These are phyloP conservation scores for Coccyzus lansbergi DNA, from an alignment of 2,797 vertebrate species.

Conservation along the genomic window DNA sequence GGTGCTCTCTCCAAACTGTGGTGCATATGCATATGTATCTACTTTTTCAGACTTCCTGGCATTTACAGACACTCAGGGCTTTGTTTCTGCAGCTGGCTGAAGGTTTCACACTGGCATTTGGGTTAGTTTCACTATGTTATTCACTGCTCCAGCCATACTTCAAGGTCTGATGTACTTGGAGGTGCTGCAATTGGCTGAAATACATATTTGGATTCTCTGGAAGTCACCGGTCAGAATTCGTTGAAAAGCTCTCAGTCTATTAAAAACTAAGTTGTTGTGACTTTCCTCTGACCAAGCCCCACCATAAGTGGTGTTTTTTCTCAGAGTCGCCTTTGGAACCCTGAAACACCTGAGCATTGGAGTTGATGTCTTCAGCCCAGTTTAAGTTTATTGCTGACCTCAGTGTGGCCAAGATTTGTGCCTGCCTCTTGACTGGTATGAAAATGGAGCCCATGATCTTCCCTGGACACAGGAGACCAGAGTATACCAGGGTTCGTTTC, in stretches of 20 bases:
- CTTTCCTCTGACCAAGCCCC: background rate
- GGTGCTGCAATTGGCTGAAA: background rate
- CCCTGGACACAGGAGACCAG: background rate
- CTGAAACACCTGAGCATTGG: background rate
- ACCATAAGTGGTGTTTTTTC: background rate
- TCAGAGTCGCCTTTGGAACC: background rate
- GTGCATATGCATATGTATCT: background rate
- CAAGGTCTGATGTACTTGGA: background rate
- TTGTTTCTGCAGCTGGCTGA: constrained; percentile 33
- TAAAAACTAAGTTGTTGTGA: accelerated
- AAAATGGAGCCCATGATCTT: background rate
- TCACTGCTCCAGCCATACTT: background rate
- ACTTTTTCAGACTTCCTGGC: background rate
- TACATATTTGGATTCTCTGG: background rate
- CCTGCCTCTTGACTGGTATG: background rate
- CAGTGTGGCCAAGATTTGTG: background rate
- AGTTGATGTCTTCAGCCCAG: background rate
- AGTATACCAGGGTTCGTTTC: background rate
- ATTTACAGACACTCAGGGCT: background rate
- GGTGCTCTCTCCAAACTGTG: background rate
- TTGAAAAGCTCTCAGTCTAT: background rate
- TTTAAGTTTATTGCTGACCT: background rate
- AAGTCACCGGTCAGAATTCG: background rate
- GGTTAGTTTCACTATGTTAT: background rate
- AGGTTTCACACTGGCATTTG: background rate